Evolutionary conservation across 2,797 vertebrate genomes (phyloP), one percentile per base, ranked within the genome.

Genomic region (Pseudopleuronectes americanus): DNA sequence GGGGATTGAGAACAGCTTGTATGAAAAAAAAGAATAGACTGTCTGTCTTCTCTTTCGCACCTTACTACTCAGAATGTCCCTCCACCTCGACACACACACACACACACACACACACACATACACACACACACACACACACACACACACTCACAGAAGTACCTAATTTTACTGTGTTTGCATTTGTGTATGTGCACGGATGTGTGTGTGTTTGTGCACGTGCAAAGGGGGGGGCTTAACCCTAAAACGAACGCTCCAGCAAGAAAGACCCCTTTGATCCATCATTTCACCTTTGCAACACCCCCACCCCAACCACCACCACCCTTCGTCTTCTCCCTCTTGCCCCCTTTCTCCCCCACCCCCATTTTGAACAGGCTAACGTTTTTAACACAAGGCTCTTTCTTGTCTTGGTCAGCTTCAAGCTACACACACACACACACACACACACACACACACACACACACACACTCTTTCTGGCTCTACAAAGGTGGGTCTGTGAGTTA

Each of bases 401-500:
- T 96, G 95, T 96, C 95, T 92, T 89, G 86, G 86, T 93, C 93
- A 89, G 86, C 89, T 93, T 92, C 80, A 83, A 83, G 87, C 93
- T 90, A 82, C 56, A 80, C 89, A 68, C 57, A 31, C 28, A 28
- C 66, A 59, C 57, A 41, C 72, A 56, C 62, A 56, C 65, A 53
- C 38, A 59, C 31, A 38, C 31, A 43, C 67, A 31, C 67, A 57
- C 64, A 48, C 71, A 60, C 26, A 57, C 64, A 68, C 74, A 69
- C 66, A 47, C 57, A 38, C 48, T 22, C 58, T 63, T 61, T 77
- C 77, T 68, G 92, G 87, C 90, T 91, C 87, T 72, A 92, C 90
- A 94, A 93, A 93, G 94, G 92, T 94, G 94, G 93, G 94, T 93
- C 94, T 94, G 93, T 94, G 93, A 94, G 94, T 94, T 92, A 92